Evolutionary conservation across 2,888 invertebrate genomes (phyloP), one percentile per base, ranked within the genome.

Genomic region (Plutella xylostella): DNA sequence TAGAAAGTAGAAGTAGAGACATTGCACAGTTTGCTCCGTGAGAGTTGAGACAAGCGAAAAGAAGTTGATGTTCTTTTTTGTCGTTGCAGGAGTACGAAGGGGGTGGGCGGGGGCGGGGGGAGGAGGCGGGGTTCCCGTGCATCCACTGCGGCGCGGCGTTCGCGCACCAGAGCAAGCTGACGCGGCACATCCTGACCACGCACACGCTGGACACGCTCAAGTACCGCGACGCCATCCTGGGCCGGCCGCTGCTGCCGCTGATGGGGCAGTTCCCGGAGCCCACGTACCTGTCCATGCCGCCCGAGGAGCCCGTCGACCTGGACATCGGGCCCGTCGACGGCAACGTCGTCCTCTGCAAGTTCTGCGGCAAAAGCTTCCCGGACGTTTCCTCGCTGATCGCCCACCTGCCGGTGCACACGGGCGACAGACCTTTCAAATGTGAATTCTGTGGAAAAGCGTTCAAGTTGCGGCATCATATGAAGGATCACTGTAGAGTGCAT

Each of bases 371-470:
- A 84, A 93, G 93, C 61, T 95, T 94, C 83, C 93, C 94, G 55
- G 94, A 94, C 77, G 94, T 94, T 55, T 91, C 93, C 55, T 92
- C 93, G 54, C 87, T 95, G 61, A 94, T 94, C 72, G 89, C 92
- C 56, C 94, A 94, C 75, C 86, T 94, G 68, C 94, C 94, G 49
- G 93, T 92, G 54, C 95, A 95, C 76, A 94, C 94, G 48, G 94
- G 94, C 55, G 94, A 95, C 69, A 86, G 94, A 65, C 94, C 94
- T 48, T 95, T 94, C 82, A 94, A 94, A 84, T 95, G 94, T 86
- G 94, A 95, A 77, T 95, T 94, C 85, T 95, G 95, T 80, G 94
- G 94, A 54, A 95, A 95, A 83, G 94, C 94, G 59, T 95, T 95
- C 86, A 95, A 95, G 74, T 85, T 95, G 66, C 88, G 94, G 52